Evolutionary conservation across 2,888 invertebrate species (phyloP), one percentile per base, ranked within the genome.

Genomic region (Volucella inanis): DNA sequence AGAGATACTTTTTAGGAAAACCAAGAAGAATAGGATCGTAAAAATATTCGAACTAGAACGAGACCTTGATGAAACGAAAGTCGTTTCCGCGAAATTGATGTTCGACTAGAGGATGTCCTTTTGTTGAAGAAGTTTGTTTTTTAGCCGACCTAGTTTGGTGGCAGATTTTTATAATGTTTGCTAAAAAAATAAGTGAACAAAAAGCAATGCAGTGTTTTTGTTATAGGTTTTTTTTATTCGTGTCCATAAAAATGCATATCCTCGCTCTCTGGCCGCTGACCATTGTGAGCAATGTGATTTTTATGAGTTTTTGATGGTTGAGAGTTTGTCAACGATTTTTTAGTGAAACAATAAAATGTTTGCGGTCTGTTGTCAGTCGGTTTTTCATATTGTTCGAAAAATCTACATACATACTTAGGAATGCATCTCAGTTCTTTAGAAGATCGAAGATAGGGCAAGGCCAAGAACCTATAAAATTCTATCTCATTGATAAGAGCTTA

Each of bases 91-190:
- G 80, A 47, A 84, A 64, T 14, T 41, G 68, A 15, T 52, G 11
- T 61, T 43, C 50, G 52, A 43, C 70, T 49, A 1, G 8, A 47
- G 31, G 31, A n/a, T 22, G 12, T 57, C 14, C 52, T 67, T 22
- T 80, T 75, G 65, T 79, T 15, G 11, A 41, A 15, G 59, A 59
- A 84, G 84, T 84, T 84, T 84, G 80, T 84, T 84, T 84, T 84
- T 84, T 84, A 76, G n/a, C 22, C 49, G 79, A 64, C 65, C 84
- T 55, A 79, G 54, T 68, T 79, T 61, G 79, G 83, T 84, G 10
- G 79, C 52, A 3, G 31, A 12, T 75, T 75, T 76, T 71, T 80
- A 84, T 70, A 41, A 76, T 84, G 65, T 84, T 84, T 84, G 80
- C 49, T 54, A 39, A 80, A 76, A 78, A 83, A 79, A 61, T 41